Conservation (phyloP, 2,888 invertebrate species). For the Heliconius cydno region DNA sequence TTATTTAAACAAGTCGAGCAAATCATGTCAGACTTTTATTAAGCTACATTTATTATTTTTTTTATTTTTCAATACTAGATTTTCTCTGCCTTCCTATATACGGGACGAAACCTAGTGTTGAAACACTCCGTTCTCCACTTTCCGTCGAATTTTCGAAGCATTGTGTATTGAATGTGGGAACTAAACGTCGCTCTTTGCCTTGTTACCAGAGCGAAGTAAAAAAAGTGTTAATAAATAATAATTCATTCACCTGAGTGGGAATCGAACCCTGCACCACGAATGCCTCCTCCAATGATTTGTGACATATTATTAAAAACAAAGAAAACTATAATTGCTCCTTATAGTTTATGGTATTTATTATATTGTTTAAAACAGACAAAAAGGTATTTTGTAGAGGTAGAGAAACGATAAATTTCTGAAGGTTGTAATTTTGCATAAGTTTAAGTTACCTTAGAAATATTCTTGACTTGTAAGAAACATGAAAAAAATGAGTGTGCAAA, state of each 20-base stretch:
- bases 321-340: too few relatives aligned
- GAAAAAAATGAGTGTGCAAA: background rate
- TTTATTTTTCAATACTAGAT: too few relatives aligned
- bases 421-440: background rate
- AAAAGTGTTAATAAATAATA: too few relatives aligned
- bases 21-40: background rate
- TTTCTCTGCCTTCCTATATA: too few relatives aligned
- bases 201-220: too few relatives aligned
- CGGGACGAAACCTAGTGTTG: too few relatives aligned
- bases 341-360: background rate
- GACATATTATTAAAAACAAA: background rate
- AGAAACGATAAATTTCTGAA: background rate
- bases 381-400: background rate
- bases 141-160: too few relatives aligned
- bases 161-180: too few relatives aligned
- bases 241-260: too few relatives aligned
- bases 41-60: background rate
- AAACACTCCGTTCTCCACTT: too few relatives aligned
- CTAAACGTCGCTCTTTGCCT: too few relatives aligned
- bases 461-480: background rate
- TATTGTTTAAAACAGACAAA: background rate
- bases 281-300: background rate
- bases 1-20: conserved; percentile 3
- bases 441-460: background rate
- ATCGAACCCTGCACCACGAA: too few relatives aligned